Evolutionary conservation across 35 echinoderm and acorn worm genomes (phyloP).

Genomic region (Holothuria glaberrima): DNA sequence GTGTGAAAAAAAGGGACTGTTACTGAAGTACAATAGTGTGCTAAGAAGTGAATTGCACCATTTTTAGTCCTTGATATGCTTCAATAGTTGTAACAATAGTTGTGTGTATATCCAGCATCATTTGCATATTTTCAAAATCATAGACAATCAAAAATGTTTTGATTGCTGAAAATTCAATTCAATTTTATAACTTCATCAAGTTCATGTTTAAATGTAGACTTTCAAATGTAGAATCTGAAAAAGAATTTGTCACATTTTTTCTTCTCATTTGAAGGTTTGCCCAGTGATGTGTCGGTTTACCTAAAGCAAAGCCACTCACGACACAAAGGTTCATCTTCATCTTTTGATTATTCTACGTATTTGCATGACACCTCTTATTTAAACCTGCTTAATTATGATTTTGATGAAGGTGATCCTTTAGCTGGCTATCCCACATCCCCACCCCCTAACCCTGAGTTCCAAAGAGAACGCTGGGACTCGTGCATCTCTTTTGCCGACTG

Average conservation of each 20-base stretch:
- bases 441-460: conserved; percentile 12
- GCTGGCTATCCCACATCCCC: background rate
- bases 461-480: background rate
- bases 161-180: no score
- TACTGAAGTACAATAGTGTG: no score
- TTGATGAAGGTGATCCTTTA: background rate
- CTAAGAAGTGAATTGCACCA: no score
- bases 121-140: no score
- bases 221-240: no score
- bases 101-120: no score
- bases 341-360: background rate
- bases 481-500: conserved; percentile 9
- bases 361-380: conserved; percentile 17
- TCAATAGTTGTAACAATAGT: no score
- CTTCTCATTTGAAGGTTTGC: background rate
- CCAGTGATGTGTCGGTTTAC: background rate
- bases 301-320: background rate
- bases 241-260: background rate
- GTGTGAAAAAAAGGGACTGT: no score
- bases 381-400: background rate
- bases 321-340: conserved; percentile 42
- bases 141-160: no score
- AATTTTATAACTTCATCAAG: no score
- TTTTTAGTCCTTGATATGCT: no score
- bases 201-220: no score